Percentiles rank a stretch among this genome's conserved stretches.
These are phyloP conservation scores for Luehdorfia chinensis DNA, from an alignment of 1,140 invertebrate genomes.

Conservation along the genomic window DNA sequence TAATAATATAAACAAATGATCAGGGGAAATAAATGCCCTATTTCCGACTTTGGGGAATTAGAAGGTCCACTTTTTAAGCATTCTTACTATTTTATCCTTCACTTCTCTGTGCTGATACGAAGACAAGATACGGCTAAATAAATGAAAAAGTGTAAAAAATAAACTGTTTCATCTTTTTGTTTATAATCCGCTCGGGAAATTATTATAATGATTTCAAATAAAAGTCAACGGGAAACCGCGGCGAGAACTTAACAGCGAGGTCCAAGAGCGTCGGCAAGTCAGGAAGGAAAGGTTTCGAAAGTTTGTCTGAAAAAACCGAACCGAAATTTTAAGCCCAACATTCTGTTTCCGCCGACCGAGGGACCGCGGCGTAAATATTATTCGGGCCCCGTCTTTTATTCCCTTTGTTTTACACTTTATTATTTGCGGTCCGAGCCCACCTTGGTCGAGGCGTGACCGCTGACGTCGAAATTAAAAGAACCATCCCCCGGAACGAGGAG, in stretches of 20 bases:
- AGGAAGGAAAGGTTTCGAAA: slow-evolving; percentile 56
- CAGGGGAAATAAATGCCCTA: too few relatives aligned
- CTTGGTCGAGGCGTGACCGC: slow-evolving; percentile 26
- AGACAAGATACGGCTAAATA: slow-evolving; percentile 7
- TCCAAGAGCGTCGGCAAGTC: slow-evolving; percentile 49
- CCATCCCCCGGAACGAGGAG: slow-evolving; percentile 36
- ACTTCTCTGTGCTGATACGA: too few relatives aligned
- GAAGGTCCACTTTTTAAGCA: too few relatives aligned
- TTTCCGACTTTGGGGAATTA: too few relatives aligned
- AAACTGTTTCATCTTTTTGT: slow-evolving; percentile 22
- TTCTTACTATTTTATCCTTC: too few relatives aligned
- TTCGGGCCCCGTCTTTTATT: slow-evolving; percentile 55
- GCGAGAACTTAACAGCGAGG: slow-evolving; percentile 49
- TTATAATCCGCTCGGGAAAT: slow-evolving; percentile 32
- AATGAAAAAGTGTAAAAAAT: slow-evolving; percentile 7
- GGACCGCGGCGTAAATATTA: slow-evolving; percentile 55
- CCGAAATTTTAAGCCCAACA: slow-evolving; percentile 55
- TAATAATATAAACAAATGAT: too few relatives aligned
- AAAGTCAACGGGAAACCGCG: slow-evolving; percentile 48
- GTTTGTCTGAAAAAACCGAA: slow-evolving; percentile 49
- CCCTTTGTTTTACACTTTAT: slow-evolving; percentile 66
- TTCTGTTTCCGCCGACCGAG: slow-evolving; percentile 51
- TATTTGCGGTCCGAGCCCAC: slow-evolving; percentile 39
- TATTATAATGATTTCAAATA: slow-evolving; percentile 56
- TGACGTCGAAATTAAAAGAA: slow-evolving; percentile 30